These are phyloP conservation scores for Heteromyza rotundicornis DNA, from an alignment of 2,888 invertebrate genomes.

Conservation along the genomic window DNA sequence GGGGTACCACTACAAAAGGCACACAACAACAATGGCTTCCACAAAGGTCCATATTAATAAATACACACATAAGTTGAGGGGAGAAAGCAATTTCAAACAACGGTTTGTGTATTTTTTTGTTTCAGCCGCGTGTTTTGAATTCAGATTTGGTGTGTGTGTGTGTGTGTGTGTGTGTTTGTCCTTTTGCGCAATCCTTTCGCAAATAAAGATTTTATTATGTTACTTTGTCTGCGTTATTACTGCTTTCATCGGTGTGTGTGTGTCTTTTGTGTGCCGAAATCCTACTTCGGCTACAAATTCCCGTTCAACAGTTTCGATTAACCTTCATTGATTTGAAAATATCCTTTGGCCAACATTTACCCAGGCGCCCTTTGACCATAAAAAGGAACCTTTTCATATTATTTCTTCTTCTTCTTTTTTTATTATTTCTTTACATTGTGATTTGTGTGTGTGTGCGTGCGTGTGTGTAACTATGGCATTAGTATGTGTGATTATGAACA, in stretches of 20 bases:
- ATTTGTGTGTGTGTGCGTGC: background rate
- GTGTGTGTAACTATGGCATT: background rate
- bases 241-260: too few species aligned
- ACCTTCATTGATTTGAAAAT: slow-evolving; percentile 28
- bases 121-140: background rate
- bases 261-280: too few species aligned
- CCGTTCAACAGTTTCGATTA: slow-evolving; percentile 20
- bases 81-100: background rate
- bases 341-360: slow-evolving; percentile 24
- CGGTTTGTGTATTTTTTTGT: too few species aligned
- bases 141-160: background rate
- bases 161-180: slow-evolving; percentile 17
- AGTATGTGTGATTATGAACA: background rate
- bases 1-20: too few species aligned
- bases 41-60: background rate
- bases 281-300: too few species aligned
- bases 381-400: too few species aligned
- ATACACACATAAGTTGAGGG: background rate
- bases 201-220: slow-evolving; percentile 49
- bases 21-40: background rate
- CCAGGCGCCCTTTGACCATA: too few species aligned
- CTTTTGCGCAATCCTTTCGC: slow-evolving; percentile 50
- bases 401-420: too few species aligned
- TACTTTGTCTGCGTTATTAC: slow-evolving; percentile 45
- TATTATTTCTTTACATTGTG: background rate